A percentile compares a stretch with the other conserved stretches of the same genome.
These are phyloP conservation scores for Uria aalge DNA, from an alignment of 2,113 vertebrate species.

Conservation along the genomic window DNA sequence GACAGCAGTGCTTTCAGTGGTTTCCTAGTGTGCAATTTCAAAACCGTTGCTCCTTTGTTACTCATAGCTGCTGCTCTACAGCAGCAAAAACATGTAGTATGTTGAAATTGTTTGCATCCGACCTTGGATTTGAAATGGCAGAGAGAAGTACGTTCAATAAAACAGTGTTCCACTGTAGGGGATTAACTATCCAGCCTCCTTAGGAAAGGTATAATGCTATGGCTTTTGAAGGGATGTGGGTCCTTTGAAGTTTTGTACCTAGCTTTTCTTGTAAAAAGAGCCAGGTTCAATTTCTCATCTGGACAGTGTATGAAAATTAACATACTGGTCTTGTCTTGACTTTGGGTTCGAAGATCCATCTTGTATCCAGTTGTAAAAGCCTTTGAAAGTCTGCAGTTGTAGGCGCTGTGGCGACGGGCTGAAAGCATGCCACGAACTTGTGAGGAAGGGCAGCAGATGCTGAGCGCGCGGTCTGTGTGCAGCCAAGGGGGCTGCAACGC, in stretches of 20 bases:
- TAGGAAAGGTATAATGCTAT: background rate
- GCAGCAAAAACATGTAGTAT: background rate
- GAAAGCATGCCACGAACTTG: background rate
- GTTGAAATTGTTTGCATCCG: background rate
- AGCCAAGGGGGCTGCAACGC: background rate
- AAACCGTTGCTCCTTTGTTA: background rate
- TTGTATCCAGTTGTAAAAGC: background rate
- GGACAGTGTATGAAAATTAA: background rate
- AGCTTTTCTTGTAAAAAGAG: background rate
- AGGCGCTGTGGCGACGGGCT: background rate
- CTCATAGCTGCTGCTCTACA: background rate
- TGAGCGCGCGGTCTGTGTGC: background rate
- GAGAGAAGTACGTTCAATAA: background rate
- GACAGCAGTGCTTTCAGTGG: background rate
- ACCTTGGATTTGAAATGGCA: background rate
- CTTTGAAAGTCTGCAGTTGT: background rate
- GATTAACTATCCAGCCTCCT: background rate
- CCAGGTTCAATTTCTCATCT: background rate
- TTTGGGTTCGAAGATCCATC: background rate
- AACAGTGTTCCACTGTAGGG: background rate
- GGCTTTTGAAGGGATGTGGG: background rate
- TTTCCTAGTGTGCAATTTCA: background rate
- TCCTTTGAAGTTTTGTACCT: background rate
- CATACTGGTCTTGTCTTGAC: background rate
- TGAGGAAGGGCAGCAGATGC: slow-evolving; percentile 18